Percentiles rank a stretch among this genome's conserved stretches.
phyloP scores from a whole-genome alignment of 2,797 vertebrate species.

The Anas bahamensis region DNA sequence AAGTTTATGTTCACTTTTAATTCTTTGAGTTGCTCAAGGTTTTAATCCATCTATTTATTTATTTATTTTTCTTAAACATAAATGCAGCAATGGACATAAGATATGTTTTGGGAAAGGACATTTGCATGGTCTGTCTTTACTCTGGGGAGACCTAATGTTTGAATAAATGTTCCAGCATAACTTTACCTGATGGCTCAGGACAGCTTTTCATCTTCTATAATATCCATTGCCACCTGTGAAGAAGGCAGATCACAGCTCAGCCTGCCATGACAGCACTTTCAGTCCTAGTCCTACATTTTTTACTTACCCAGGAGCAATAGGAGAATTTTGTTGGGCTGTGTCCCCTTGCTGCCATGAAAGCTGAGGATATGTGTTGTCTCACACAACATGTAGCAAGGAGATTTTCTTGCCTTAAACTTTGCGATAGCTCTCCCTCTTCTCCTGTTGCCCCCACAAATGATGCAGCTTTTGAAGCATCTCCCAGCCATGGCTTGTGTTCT shows the following conservation, averaged over 20 bases:
- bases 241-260: neutral
- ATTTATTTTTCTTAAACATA: neutral
- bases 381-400: neutral
- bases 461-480: neutral
- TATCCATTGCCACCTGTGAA: neutral
- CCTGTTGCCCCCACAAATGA: neutral
- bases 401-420: neutral
- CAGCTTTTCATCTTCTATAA: neutral
- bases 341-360: neutral
- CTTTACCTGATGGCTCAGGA: neutral
- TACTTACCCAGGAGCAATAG: neutral
- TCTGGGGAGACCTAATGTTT: neutral
- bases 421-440: accelerated
- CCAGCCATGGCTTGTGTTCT: neutral
- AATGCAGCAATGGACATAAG: neutral
- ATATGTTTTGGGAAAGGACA: neutral
- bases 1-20: neutral
- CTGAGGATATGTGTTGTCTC: neutral
- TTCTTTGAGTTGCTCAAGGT: neutral
- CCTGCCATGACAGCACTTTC: neutral
- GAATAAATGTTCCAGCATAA: neutral
- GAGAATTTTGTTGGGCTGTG: accelerated
- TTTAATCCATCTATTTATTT: too few relatives aligned
- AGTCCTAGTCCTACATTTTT: neutral
- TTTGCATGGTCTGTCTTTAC: neutral